Base-by-base conservation (phyloP, 1,140 invertebrate genomes). In the Aphelenchoides besseyi region DNA sequence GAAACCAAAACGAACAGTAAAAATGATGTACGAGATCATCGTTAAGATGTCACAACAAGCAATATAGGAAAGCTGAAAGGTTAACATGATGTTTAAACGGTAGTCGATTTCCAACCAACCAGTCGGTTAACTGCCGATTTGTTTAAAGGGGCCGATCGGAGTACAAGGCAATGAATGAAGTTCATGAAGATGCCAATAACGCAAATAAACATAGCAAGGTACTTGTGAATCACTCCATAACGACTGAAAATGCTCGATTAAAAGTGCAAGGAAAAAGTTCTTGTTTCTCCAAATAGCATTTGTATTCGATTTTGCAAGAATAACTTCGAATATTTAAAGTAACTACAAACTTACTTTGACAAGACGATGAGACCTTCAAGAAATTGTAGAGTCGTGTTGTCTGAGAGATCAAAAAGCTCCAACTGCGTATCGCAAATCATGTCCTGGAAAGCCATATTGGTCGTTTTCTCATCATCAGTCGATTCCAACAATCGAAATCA, bases 391-490 rank as follows among this genome's bases (percentile, higher is more conserved):
- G 78, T 79, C 9, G 57, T 41, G 26, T 64, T 79, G 41, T 78
- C 68, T 32, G 41, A 72, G 35, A 79, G 52, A 53, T 79, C 76
- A 68, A 79, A 79, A 18, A 79, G 77, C n/a, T 71, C 70, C 5
- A 79, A 55, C 37, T 81, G 80, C 55, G 66, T 54, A 68, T 79
- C 67, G 64, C 78, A 79, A 35, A 79, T 82, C 78, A 79, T 79
- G 5, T 37, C 63, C 32, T 61, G 59, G n/a, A 61, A 61, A 30
- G 59, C 59, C 59, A 61, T 61, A n/a, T 28, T 30, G 59, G 28
- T 61, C 30, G 18, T 28, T 26, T 61, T 61, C 12, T 48, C 41
- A 48, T 48, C 41, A 48, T 48, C 41, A 12, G 41, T 23, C 41
- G 41, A 23, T 16, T 23, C 12, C 41, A 23, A 48, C 41, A n/a